Conservation (phyloP, 2,113 vertebrate species). For the Symphodus melops region DNA sequence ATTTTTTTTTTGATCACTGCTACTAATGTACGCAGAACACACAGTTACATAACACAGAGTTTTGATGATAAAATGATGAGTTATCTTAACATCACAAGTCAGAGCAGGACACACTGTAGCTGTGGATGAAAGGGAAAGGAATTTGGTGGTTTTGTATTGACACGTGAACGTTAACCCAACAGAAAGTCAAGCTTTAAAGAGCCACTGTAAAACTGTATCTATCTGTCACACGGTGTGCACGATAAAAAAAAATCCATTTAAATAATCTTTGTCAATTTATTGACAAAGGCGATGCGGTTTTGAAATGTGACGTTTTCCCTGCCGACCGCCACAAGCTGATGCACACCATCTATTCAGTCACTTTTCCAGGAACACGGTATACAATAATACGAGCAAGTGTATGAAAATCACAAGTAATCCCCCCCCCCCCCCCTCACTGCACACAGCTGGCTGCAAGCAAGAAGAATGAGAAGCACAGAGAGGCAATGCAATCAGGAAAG, state of each 20-base stretch:
- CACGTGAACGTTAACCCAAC: slow-evolving; percentile 2
- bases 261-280: neutral
- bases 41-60: slow-evolving; percentile 22
- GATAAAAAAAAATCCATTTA: slow-evolving; percentile 7
- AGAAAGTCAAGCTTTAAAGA: slow-evolving; percentile 15
- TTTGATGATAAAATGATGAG: slow-evolving; percentile 27
- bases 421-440: slow-evolving; percentile 34
- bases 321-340: neutral
- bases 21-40: neutral
- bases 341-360: slow-evolving; percentile 8
- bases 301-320: slow-evolving; percentile 5
- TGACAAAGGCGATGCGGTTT: neutral
- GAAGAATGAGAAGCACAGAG: slow-evolving; percentile 42
- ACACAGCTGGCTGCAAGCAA: slow-evolving; percentile 55
- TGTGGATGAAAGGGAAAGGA: slow-evolving; percentile 51
- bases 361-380: neutral
- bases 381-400: slow-evolving; percentile 8
- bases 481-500: slow-evolving; percentile 62
- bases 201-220: neutral
- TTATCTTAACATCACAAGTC: slow-evolving; percentile 66
- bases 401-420: slow-evolving; percentile 62
- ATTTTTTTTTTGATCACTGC: neutral
- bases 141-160: slow-evolving; percentile 18
- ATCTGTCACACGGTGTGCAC: slow-evolving; percentile 2
- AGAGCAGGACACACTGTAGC: slow-evolving; percentile 54